Evolutionary conservation across 2,888 invertebrate species (phyloP).

Genomic region (Gari tellinella): DNA sequence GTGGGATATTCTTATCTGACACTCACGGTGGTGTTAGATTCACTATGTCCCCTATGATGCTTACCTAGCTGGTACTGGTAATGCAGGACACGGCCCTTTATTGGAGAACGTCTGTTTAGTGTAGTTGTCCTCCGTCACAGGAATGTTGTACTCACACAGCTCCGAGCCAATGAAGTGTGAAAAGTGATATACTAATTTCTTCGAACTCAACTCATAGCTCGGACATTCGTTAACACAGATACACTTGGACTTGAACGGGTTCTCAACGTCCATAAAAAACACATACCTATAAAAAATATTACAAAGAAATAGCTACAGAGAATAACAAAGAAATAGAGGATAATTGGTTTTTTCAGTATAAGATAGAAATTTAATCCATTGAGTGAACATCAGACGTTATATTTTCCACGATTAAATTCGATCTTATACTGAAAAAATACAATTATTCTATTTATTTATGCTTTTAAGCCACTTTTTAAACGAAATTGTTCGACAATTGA

Average conservation of each 20-base stretch:
- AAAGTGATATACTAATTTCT: conserved; percentile 90
- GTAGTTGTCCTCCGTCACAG: conserved; percentile 56
- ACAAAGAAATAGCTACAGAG: background rate
- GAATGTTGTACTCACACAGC: conserved; percentile 88
- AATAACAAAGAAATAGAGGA: no score
- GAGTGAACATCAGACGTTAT: no score
- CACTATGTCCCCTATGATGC: background rate
- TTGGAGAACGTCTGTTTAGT: conserved; percentile 45
- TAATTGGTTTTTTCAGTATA: no score
- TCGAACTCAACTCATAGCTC: conserved; percentile 87
- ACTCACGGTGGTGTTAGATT: no score
- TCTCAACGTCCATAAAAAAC: conserved; percentile 92
- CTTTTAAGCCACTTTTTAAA: no score
- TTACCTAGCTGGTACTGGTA: conserved; percentile 91
- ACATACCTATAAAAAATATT: conserved; percentile 86
- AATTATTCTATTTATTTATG: no score
- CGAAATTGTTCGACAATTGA: no score
- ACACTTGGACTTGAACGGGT: conserved; percentile 91
- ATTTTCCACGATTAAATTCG: no score
- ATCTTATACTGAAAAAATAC: no score
- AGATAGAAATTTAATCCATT: no score
- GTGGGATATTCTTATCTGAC: no score
- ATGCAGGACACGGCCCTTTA: conserved; percentile 90
- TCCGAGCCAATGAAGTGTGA: conserved; percentile 90
- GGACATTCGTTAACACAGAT: conserved; percentile 97